Conservation (phyloP, 2,113 vertebrate species). For the Mustela lutreola region DNA sequence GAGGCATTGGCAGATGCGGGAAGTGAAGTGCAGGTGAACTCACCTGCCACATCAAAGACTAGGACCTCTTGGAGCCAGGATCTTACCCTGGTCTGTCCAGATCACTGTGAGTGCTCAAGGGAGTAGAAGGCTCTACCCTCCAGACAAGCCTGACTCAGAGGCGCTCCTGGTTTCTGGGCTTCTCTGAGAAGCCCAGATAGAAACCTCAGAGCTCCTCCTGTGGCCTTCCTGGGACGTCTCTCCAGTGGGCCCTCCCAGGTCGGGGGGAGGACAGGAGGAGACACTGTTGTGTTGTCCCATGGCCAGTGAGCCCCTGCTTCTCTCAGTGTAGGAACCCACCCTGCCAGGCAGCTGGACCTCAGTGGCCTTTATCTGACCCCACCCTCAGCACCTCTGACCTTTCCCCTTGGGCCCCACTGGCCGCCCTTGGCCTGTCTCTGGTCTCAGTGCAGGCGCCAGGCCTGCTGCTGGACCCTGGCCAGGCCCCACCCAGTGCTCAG, state of each 20-base stretch:
- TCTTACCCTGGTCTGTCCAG: background rate
- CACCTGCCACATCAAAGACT: background rate
- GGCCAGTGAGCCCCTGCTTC: rapidly evolving
- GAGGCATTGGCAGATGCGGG: background rate
- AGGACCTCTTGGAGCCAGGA: background rate
- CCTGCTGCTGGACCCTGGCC: slow-evolving; percentile 53
- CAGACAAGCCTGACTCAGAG: rapidly evolving
- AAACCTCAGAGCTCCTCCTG: background rate
- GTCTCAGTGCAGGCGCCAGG: slow-evolving; percentile 55
- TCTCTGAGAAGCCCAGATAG: background rate
- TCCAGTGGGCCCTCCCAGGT: no score
- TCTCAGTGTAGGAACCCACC: background rate
- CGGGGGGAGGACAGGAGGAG: background rate
- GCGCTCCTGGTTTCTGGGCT: background rate
- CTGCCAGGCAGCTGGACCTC: background rate
- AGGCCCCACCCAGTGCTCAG: background rate
- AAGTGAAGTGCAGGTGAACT: background rate
- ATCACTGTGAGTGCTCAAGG: rapidly evolving
- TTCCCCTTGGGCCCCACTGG: background rate
- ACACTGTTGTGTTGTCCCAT: rapidly evolving
- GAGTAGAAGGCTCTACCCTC: background rate
- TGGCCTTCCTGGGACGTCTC: background rate
- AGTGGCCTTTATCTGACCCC: background rate
- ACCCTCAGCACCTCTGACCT: background rate
- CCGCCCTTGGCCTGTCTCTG: slow-evolving; percentile 68